Base-by-base conservation (phyloP, 2,888 invertebrate genomes). In the Hypomecis punctinalis region DNA sequence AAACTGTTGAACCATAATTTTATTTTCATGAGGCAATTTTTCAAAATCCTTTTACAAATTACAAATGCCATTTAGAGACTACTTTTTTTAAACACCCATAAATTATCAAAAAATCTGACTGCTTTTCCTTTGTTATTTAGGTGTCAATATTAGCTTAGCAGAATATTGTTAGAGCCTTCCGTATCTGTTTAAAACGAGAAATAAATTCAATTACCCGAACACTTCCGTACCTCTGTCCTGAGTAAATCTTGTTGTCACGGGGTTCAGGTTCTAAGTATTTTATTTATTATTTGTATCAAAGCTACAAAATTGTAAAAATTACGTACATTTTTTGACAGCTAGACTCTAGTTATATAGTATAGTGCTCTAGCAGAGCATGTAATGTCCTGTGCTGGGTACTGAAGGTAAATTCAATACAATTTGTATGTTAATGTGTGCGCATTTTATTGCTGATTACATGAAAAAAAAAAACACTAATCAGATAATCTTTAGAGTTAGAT, bases 171-270 rank as follows among this genome's bases (percentile, higher is more conserved):
- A 56, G 46, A 10, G 56, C 61, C 61, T 62, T 68, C 59, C 49
- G 51, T 67, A 61, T 65, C 66, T 70, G 67, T 68, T 70, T 63
- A 54, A 67, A 69, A 72, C 70, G 66, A 70, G 70, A 70, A 68
- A 68, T 67, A 68, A 70, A 72, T 69, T 69, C 57, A 72, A 72
- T 72, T 72, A 68, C 42, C 52, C 36, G 53, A 51, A 54, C 65
- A 67, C 68, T 66, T 67, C 63, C 55, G 64, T 64, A 66, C 68
- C 67, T 67, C 65, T 58, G 64, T 64, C 53, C 60, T 63, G 63
- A 63, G 67, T 60, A 67, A 72, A 72, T 63, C 63, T 63, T 51
- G 54, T 69, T 68, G 61, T 66, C 65, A 67, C 62, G 59, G 61
- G 48, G 35, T 49, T 61, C 63, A 45, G 56, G 57, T 66, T 37